Evolutionary conservation across 2,888 invertebrate species (phyloP).

Genomic region (Sesia bembeciformis): DNA sequence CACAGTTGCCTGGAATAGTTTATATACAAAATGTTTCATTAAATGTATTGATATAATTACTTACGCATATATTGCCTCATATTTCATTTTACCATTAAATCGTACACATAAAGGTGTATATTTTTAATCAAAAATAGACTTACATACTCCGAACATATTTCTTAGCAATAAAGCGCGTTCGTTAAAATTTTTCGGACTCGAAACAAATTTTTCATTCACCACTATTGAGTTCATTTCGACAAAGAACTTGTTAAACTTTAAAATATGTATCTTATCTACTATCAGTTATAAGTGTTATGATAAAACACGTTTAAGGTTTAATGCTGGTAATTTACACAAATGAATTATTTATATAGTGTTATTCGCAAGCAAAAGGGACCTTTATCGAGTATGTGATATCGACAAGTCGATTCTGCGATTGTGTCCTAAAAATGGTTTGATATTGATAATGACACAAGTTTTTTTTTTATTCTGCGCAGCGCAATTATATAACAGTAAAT

Average conservation of each 20-base stretch:
- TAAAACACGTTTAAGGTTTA: slow-evolving; percentile 29
- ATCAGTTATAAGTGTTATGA: slow-evolving; percentile 21
- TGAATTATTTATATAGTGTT: slow-evolving; percentile 45
- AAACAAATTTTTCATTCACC: not conserved
- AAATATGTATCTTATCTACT: slow-evolving; percentile 1
- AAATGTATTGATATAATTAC: no score
- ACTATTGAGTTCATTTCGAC: not conserved
- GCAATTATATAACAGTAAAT: no score
- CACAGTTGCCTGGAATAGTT: no score
- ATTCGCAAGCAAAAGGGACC: slow-evolving; percentile 13
- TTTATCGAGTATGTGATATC: slow-evolving; percentile 28
- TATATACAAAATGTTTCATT: no score
- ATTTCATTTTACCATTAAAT: no score
- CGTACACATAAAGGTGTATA: no score
- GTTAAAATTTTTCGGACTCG: not conserved
- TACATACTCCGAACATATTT: no score
- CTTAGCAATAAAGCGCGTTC: not conserved
- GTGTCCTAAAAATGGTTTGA: slow-evolving; percentile 50
- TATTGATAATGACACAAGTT: not conserved
- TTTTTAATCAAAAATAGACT: no score
- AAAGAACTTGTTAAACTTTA: not conserved
- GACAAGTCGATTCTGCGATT: slow-evolving; percentile 24
- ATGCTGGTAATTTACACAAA: slow-evolving; percentile 16
- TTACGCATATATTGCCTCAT: no score
- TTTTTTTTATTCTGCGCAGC: not conserved